Evolutionary conservation across 1,140 invertebrate genomes (phyloP).

Genomic region (Drosophila subpulchrella): DNA sequence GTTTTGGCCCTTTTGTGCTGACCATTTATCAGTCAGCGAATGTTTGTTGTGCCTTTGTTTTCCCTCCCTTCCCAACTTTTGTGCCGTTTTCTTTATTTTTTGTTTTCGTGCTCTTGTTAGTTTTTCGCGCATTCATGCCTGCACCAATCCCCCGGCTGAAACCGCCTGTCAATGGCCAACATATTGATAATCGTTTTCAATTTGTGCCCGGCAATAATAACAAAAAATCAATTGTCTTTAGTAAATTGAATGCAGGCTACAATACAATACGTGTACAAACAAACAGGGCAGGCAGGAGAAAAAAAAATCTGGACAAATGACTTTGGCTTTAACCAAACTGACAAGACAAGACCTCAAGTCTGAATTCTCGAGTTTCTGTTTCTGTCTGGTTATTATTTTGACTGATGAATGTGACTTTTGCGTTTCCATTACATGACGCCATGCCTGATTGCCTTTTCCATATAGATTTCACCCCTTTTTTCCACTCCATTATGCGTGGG

Average conservation of each 20-base stretch:
- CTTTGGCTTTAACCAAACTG: conserved; percentile 46
- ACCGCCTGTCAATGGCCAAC: conserved; percentile 55
- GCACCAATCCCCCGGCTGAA: neutral
- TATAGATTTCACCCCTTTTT: conserved; percentile 30
- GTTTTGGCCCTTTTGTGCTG: conserved; percentile 38
- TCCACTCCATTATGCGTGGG: conserved; percentile 37
- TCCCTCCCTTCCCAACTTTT: conserved; percentile 8
- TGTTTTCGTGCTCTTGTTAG: conserved; percentile 53
- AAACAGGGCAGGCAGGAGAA: neutral
- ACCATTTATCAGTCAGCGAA: conserved; percentile 71
- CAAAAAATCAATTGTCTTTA: conserved; percentile 71
- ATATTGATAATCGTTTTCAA: conserved; percentile 81
- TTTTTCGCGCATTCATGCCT: conserved; percentile 64
- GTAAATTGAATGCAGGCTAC: conserved; percentile 68
- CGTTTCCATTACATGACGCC: conserved; percentile 37
- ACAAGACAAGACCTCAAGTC: conserved; percentile 37
- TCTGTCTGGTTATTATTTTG: conserved; percentile 50
- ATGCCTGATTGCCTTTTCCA: conserved; percentile 38
- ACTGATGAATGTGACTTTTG: conserved; percentile 53
- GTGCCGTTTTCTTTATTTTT: conserved; percentile 34
- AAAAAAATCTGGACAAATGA: conserved; percentile 25
- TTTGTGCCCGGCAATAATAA: conserved; percentile 38
- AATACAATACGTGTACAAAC: conserved; percentile 27
- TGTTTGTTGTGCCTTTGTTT: conserved; percentile 43
- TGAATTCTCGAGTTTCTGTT: conserved; percentile 22